phyloP scores from a whole-genome alignment of 1,140 invertebrate genomes.

The Drosophila bocki region DNA sequence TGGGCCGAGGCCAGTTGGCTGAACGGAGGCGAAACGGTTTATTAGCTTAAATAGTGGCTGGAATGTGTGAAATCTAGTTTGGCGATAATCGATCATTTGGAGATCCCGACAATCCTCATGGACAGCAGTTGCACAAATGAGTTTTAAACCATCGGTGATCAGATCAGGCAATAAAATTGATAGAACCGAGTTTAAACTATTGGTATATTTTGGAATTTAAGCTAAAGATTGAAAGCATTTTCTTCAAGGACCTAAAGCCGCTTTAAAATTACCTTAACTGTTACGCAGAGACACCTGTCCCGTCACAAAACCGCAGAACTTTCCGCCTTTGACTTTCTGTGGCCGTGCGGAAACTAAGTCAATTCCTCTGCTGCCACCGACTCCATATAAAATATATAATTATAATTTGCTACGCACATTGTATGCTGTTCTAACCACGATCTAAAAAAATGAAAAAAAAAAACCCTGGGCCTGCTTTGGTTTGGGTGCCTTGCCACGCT shows the following conservation, averaged over 20 bases:
- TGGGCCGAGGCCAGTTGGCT: slow-evolving; percentile 4
- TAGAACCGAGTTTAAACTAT: background rate
- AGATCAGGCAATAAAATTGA: background rate
- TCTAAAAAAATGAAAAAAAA: background rate
- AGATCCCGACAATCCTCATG: slow-evolving; percentile 10
- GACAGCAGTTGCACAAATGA: slow-evolving; percentile 15
- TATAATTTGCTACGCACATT: slow-evolving; percentile 55
- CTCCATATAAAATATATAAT: slow-evolving; percentile 15
- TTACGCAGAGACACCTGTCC: slow-evolving; percentile 23
- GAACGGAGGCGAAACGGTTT: slow-evolving; percentile 50
- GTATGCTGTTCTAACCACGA: slow-evolving; percentile 30
- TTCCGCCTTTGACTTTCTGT: slow-evolving; percentile 17
- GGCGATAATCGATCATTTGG: slow-evolving; percentile 73
- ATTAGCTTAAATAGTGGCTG: slow-evolving; percentile 75
- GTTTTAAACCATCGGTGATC: slow-evolving; percentile 1
- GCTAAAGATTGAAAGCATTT: background rate
- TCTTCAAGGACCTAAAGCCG: background rate
- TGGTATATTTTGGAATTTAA: background rate
- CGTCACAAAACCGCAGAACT: slow-evolving; percentile 14
- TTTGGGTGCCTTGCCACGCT: slow-evolving; percentile 53
- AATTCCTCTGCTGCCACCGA: slow-evolving; percentile 3
- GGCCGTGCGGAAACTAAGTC: slow-evolving; percentile 32
- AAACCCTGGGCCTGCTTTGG: slow-evolving; percentile 13
- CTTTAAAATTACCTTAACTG: background rate
- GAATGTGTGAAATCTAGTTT: slow-evolving; percentile 72